These are phyloP conservation scores for Metopolophium dirhodum DNA, from an alignment of 1,140 invertebrate genomes.

Conservation along the genomic window DNA sequence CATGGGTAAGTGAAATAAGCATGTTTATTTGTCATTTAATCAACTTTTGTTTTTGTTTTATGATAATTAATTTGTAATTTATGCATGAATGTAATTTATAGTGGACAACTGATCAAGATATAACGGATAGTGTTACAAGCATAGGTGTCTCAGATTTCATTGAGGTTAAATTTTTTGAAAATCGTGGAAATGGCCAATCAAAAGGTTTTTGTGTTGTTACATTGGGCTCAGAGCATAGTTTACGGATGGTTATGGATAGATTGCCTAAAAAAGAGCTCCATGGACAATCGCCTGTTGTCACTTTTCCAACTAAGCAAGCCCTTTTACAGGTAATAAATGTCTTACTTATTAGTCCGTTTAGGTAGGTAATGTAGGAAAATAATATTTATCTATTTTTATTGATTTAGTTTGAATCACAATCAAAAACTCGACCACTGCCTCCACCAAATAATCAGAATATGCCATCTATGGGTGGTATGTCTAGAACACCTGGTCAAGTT, in stretches of 20 bases:
- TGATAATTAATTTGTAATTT: background rate
- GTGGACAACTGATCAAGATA: constrained; percentile 98
- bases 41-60: background rate
- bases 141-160: constrained; percentile 92
- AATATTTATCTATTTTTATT: constrained; percentile 58
- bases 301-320: constrained; percentile 92
- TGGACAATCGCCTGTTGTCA: constrained; percentile 92
- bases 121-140: constrained; percentile 83
- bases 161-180: constrained; percentile 99
- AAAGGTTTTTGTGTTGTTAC: constrained; percentile 97
- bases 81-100: constrained; percentile 64
- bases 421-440: constrained; percentile 82
- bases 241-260: constrained; percentile 88
- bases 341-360: background rate
- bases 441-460: constrained; percentile 62
- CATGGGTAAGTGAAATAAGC: constrained; percentile 71
- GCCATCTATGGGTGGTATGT: constrained; percentile 52
- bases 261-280: constrained; percentile 94
- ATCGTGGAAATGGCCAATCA: constrained; percentile 97
- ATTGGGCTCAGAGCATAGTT: constrained; percentile 89
- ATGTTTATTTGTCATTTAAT: background rate
- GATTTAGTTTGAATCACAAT: constrained; percentile 84
- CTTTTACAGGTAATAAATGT: constrained; percentile 66
- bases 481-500: constrained; percentile 57
- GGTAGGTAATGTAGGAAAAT: background rate